These are phyloP conservation scores for Archaeoteleia sp. DNA, from an alignment of 2,888 invertebrate genomes.

Conservation along the genomic window DNA sequence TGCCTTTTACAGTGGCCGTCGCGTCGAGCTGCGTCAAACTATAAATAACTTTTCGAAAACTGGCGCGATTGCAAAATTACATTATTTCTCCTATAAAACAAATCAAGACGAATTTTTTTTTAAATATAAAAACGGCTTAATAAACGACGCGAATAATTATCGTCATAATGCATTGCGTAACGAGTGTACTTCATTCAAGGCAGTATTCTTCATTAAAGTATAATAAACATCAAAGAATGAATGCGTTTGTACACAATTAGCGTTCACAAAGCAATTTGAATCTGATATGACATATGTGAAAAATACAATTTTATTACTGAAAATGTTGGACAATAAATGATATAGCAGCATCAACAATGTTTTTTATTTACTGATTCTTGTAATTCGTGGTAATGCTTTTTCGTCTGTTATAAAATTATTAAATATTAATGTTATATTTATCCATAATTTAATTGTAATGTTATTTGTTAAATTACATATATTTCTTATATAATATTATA, in stretches of 20 bases:
- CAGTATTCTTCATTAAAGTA: constrained; percentile 14
- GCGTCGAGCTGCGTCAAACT: too few relatives aligned
- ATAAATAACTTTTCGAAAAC: neutral
- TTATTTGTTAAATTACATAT: too few relatives aligned
- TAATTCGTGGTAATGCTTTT: too few relatives aligned
- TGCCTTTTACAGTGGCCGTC: constrained; percentile 50
- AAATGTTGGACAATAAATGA: constrained; percentile 16
- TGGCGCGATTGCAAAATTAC: too few relatives aligned
- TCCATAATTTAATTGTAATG: too few relatives aligned
- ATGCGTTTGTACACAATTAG: constrained; percentile 23
- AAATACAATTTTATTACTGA: constrained; percentile 27
- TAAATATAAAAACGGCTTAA: neutral
- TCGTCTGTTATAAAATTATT: too few relatives aligned
- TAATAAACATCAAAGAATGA: constrained; percentile 21
- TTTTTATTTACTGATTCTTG: too few relatives aligned
- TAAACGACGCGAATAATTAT: neutral
- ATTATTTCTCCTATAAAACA: too few relatives aligned
- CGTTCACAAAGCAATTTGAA: constrained; percentile 27
- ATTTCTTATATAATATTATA: too few relatives aligned
- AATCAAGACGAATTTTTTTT: too few relatives aligned
- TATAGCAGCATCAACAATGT: too few relatives aligned
- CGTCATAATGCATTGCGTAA: neutral
- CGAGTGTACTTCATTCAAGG: neutral
- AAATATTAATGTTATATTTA: too few relatives aligned
- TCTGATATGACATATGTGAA: constrained; percentile 19